A percentile compares a stretch with the other conserved stretches of the same genome.
These are phyloP conservation scores for Amphipyra tragopoginis DNA, from an alignment of 2,888 invertebrate species.

Conservation along the genomic window DNA sequence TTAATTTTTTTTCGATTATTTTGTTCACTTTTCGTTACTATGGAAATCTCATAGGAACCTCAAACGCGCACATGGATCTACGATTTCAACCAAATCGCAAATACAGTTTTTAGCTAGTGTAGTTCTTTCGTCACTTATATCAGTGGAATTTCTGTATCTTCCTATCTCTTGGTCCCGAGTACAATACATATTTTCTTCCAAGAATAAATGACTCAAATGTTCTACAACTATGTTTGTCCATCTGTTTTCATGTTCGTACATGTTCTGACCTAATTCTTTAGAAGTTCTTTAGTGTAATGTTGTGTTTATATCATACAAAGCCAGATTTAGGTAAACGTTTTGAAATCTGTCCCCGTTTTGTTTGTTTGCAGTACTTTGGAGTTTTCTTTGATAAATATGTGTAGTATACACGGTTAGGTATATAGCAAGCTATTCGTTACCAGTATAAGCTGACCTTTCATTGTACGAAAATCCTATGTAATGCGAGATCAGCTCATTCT, in stretches of 20 bases:
- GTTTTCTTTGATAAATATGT: neutral
- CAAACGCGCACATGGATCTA: too few relatives aligned
- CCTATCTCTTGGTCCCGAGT: neutral
- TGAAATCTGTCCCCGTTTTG: slow-evolving; percentile 5
- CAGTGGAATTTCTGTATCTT: neutral
- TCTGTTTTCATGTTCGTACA: slow-evolving; percentile 18
- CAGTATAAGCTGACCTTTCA: too few relatives aligned
- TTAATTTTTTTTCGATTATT: too few relatives aligned
- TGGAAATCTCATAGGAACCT: too few relatives aligned
- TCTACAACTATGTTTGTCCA: slow-evolving; percentile 47
- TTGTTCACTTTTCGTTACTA: too few relatives aligned
- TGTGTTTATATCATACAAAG: slow-evolving; percentile 27
- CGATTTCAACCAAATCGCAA: too few relatives aligned
- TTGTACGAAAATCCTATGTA: too few relatives aligned
- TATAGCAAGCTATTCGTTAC: too few relatives aligned
- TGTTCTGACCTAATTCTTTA: slow-evolving; percentile 39
- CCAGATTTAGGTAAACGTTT: slow-evolving; percentile 27
- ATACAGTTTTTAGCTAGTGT: too few relatives aligned
- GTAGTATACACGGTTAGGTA: too few relatives aligned
- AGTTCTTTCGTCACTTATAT: neutral
- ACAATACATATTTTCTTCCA: slow-evolving; percentile 47
- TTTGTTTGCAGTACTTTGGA: neutral
- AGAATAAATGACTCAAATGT: slow-evolving; percentile 49
- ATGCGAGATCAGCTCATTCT: too few relatives aligned
- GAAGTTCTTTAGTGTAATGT: slow-evolving; percentile 23